Conservation (phyloP, 2,797 vertebrate genomes). For the Semaprochilodus insignis region DNA sequence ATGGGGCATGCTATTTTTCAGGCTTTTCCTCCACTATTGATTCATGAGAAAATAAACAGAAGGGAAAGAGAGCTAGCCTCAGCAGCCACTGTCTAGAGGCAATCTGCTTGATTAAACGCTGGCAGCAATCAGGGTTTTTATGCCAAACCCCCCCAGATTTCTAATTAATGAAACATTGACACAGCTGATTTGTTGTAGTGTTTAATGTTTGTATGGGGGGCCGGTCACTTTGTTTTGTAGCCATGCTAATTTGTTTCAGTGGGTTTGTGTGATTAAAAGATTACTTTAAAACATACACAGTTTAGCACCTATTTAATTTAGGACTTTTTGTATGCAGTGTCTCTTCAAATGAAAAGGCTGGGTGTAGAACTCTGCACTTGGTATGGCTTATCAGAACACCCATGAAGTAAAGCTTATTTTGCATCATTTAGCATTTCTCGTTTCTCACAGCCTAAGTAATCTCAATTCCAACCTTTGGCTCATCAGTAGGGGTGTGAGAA, state of each 20-base stretch:
- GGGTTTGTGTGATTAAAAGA: conserved; percentile 18
- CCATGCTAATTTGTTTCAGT: conserved; percentile 11
- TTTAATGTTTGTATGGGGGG: conserved; percentile 1
- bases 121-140: conserved; percentile 20
- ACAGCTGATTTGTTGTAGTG: conserved; percentile 1
- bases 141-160: conserved; percentile 34
- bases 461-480: too few species aligned
- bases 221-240: conserved; percentile 14
- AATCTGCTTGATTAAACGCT: conserved; percentile 54
- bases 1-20: neutral
- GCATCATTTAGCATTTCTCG: too few species aligned
- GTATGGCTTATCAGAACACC: neutral
- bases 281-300: neutral
- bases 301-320: neutral
- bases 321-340: neutral
- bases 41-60: conserved; percentile 36
- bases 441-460: too few species aligned
- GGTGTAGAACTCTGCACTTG: neutral
- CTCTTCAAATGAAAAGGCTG: neutral
- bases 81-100: conserved; percentile 42
- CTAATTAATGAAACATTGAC: conserved; percentile 44
- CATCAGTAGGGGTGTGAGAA: too few species aligned
- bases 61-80: conserved; percentile 23
- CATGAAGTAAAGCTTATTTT: too few species aligned
- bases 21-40: conserved; percentile 31